phyloP scores from a whole-genome alignment of 2,797 vertebrate species.

The Lepilemur septentrionalis region DNA sequence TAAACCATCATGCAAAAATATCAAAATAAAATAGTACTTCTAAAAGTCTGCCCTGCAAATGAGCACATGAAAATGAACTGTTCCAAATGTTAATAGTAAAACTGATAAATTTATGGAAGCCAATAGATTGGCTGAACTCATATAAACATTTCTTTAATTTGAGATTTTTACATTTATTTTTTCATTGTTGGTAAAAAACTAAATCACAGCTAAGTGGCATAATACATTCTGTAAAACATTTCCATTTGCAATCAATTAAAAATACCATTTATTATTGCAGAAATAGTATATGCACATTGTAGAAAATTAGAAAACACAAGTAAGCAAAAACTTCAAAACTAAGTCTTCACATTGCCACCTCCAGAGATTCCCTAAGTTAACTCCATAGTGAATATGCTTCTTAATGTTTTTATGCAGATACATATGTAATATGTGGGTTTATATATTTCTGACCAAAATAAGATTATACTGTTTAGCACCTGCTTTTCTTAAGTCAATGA shows the following conservation, averaged over 20 bases:
- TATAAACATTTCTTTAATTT: neutral
- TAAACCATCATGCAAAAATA: conserved; percentile 2
- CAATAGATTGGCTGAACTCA: neutral
- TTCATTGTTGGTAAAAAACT: neutral
- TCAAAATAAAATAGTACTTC: conserved; percentile 35
- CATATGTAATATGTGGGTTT: neutral
- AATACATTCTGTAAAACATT: neutral
- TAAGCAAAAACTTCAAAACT: neutral
- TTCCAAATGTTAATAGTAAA: conserved; percentile 38
- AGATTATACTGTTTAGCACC: neutral
- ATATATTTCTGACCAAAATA: neutral
- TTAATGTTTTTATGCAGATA: neutral
- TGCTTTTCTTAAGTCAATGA: conserved; percentile 14
- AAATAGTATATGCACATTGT: neutral
- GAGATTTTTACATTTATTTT: conserved; percentile 3
- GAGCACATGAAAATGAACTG: neutral
- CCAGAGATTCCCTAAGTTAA: neutral
- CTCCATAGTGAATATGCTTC: neutral
- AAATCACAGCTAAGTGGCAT: neutral
- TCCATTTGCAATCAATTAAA: neutral
- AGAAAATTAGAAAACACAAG: neutral
- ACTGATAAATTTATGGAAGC: conserved; percentile 7
- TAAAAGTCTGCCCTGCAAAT: neutral
- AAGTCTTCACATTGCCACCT: neutral
- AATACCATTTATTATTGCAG: neutral